These are phyloP conservation scores for Alca torda DNA, from an alignment of 2,797 vertebrate genomes.

Conservation along the genomic window DNA sequence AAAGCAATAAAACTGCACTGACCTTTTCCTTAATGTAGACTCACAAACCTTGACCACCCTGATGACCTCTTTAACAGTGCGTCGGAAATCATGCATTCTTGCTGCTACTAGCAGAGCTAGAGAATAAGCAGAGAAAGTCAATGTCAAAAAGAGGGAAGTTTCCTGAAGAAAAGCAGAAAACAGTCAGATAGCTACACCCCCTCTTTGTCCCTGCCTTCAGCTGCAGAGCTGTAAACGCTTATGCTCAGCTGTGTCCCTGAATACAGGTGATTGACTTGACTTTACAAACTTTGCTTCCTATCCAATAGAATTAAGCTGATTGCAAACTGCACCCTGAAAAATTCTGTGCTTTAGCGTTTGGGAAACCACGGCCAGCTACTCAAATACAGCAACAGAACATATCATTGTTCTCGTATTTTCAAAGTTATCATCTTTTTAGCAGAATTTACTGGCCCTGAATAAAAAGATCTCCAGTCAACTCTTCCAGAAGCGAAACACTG, in stretches of 20 bases:
- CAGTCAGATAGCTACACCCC: background rate
- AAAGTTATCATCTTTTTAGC: background rate
- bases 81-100: slow-evolving; percentile 92
- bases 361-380: background rate
- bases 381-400: background rate
- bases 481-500: background rate
- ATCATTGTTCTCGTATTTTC: background rate
- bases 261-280: background rate
- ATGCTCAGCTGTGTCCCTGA: background rate
- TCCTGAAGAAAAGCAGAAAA: slow-evolving; percentile 14
- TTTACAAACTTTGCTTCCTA: background rate
- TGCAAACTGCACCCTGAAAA: background rate
- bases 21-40: slow-evolving; percentile 91
- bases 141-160: background rate
- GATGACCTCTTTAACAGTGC: slow-evolving; percentile 93
- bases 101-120: slow-evolving; percentile 93
- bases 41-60: slow-evolving; percentile 97
- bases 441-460: background rate
- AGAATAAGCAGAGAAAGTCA: slow-evolving; percentile 34
- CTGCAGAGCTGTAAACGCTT: background rate
- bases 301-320: background rate
- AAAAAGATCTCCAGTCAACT: background rate
- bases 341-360: background rate
- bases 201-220: background rate
- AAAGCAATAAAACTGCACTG: slow-evolving; percentile 41